Evolutionary conservation across 2,797 vertebrate genomes (phyloP).

Genomic region (Antennarius maculatus): DNA sequence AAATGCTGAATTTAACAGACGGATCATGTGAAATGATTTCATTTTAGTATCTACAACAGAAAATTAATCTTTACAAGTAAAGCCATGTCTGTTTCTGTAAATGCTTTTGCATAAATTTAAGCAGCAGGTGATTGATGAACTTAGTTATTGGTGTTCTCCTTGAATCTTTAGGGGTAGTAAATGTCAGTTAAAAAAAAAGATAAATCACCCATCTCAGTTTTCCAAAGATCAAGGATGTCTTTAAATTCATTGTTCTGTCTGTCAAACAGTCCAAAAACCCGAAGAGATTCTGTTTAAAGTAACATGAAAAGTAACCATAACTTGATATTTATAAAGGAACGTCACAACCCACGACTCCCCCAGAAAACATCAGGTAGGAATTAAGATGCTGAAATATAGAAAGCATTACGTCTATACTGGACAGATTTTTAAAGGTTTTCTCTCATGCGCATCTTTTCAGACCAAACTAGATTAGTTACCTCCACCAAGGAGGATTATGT

Average conservation of each 20-base stretch:
- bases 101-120: neutral
- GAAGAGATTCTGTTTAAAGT: no score
- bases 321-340: conserved; percentile 40
- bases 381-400: conserved; percentile 36
- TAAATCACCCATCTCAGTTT: no score
- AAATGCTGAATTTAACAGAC: conserved; percentile 5
- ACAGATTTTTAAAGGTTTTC: conserved; percentile 24
- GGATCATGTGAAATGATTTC: conserved; percentile 14
- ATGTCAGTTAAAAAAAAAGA: no score
- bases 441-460: conserved; percentile 19
- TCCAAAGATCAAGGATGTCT: no score
- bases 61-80: neutral
- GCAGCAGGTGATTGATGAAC: neutral
- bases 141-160: neutral
- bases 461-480: conserved; percentile 12
- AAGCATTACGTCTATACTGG: conserved; percentile 36
- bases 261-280: no score
- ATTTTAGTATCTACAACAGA: no score
- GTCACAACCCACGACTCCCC: conserved; percentile 28
- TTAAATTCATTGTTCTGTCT: no score
- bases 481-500: no score
- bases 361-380: conserved; percentile 52
- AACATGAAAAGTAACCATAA: conserved; percentile 37
- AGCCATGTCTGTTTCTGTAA: neutral
- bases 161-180: no score